A percentile compares a stretch with the other conserved stretches of the same genome.
Evolutionary conservation across 2,888 invertebrate genomes (phyloP).

Genomic region (Stratiomys singularior): DNA sequence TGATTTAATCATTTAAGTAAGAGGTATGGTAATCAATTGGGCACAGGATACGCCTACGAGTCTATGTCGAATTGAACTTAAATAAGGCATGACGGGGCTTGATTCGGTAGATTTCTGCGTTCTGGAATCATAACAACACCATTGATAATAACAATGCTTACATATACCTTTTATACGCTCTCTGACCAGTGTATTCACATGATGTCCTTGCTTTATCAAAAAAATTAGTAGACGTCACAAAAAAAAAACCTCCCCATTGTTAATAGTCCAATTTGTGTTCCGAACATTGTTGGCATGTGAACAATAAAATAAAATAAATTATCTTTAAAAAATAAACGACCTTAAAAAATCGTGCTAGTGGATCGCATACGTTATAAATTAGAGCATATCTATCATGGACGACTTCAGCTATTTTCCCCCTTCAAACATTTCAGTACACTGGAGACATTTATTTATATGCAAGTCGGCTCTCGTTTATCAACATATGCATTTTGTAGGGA

Average conservation of each 20-base stretch:
- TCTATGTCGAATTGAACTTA: no score
- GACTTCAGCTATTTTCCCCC: neutral
- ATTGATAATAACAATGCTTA: no score
- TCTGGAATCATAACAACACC: no score
- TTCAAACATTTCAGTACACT: neutral
- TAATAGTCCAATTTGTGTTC: constrained; percentile 10
- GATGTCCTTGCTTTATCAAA: no score
- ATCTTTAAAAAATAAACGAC: constrained; percentile 5
- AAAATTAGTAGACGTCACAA: no score
- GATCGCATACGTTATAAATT: constrained; percentile 24
- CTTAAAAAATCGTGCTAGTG: neutral
- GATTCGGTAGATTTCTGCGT: no score
- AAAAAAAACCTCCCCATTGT: neutral
- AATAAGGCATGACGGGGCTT: no score
- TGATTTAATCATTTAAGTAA: no score
- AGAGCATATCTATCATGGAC: constrained; percentile 19
- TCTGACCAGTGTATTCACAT: no score
- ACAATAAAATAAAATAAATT: constrained; percentile 24
- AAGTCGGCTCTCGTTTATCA: neutral
- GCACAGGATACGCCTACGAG: no score
- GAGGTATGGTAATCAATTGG: no score
- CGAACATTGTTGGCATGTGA: neutral
- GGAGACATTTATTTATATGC: neutral
- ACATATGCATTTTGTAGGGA: neutral
- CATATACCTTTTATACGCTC: no score